Evolutionary conservation across 2,797 vertebrate species (phyloP), one percentile per base, ranked within the genome.

Genomic region (Hozukius guyotensis): DNA sequence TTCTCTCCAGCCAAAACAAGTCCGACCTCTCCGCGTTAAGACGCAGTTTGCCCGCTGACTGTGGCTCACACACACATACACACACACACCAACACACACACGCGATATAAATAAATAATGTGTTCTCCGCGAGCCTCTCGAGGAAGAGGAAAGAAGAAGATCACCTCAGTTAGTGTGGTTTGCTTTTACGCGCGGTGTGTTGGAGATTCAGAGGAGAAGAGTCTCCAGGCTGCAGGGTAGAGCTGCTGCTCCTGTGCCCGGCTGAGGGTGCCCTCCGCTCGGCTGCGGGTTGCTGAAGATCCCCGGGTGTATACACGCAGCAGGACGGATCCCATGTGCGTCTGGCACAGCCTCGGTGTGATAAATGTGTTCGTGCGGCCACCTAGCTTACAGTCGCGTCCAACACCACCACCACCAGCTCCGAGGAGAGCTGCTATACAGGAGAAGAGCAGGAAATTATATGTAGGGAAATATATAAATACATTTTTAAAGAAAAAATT

Each of bases 291-390:
- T 88, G 81, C 88, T 82, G 85, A 61, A 72, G 87, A 83, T 83
- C 74, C 83, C 76, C 86, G 59, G 88, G 69, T 36, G 9, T 38
- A 38, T 38, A 38, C 36, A 42, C 38, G 38, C 38, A 42, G 82
- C 85, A 36, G 81, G 82, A 83, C 83, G 83, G 89, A 87, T 78
- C 88, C 91, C 93, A 85, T 88, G 92, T 90, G 94, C 89, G 89
- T 89, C 67, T 81, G 90, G 75, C 85, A 61, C 87, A 55, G 89
- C 67, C 83, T 72, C 82, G 85, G 77, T 25, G 75, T 13, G 52
- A 93, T 83, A 77, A 83, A 78, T 81, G 94, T 71, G 92, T 77
- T 71, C 46, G 90, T 89, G 92, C 92, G 91, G 94, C 93, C 94
- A 93, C 90, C 93, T 89, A 93, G 92, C 92, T 93, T 86, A 90